Evolutionary conservation across 2,888 invertebrate genomes (phyloP), one percentile per base, ranked within the genome.

Genomic region (Zygogramma bicolorata): DNA sequence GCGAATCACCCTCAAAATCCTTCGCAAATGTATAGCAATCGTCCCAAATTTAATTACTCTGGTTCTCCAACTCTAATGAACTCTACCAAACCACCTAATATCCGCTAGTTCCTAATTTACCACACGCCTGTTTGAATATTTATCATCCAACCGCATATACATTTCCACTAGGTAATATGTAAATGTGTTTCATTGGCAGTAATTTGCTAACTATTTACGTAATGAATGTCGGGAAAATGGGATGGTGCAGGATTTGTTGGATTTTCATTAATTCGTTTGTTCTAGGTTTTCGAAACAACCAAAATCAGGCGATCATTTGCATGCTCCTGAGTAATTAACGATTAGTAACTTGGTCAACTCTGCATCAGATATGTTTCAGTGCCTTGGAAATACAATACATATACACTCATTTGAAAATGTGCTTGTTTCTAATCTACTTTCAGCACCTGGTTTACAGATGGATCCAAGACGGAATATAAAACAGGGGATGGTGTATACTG

Each of bases 11-110:
- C 18, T 3, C 18, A 7, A 8, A 46, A 46, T 46, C 7, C 20
- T 10, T 3, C 1, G 46, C 46, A 46, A 46, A 38, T 22, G 15
- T 53, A 53, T 34, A 20, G 46, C 42, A 57, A 46, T 42, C 31
- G 15, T 40, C 46, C 31, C 27, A 49, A 68, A 60, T 59, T 69
- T 65, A 65, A 69, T 69, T 69, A 40, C 61, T n/a, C 40, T 58
- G 63, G 69, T 69, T 63, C 29, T 25, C 63, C 58, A 69, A 31
- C 69, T 58, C 57, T 69, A 63, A 63, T 63, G 69, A 69, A 69
- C 63, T 69, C 31, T 31, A 63, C 69, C 69, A 63, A 69, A 63
- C 63, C 63, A 10, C 27, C 63, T 69, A 31, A 69, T 63, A 69
- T 69, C 68, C 68, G 62, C 53, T 57, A 34, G 34, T 62, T 53